A percentile compares a stretch with the other conserved stretches of the same genome.
Conservation (phyloP, 2,797 vertebrate species). For the Clarias fuscus region DNA sequence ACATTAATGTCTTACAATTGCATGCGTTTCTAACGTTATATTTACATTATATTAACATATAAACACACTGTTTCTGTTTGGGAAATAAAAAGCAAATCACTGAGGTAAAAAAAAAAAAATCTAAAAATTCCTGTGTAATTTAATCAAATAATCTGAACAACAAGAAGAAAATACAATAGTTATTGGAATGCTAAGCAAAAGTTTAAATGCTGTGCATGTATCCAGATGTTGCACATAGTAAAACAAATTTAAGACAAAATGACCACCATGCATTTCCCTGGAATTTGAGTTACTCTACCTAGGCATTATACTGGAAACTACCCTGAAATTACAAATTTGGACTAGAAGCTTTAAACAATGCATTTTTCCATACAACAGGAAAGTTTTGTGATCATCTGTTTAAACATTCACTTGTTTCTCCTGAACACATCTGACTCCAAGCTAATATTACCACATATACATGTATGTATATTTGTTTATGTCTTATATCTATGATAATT, state of each 20-base stretch:
- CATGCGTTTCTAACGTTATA: neutral
- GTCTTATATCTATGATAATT: neutral
- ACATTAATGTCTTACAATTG: neutral
- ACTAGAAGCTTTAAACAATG: constrained; percentile 6
- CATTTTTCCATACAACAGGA: constrained; percentile 15
- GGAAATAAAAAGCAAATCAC: neutral
- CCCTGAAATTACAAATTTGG: constrained; percentile 32
- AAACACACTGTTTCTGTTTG: neutral
- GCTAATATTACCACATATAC: neutral
- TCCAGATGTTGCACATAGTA: constrained; percentile 37
- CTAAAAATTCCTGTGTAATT: too few species aligned
- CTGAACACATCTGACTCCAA: neutral
- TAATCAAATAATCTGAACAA: neutral
- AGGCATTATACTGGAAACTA: constrained; percentile 42
- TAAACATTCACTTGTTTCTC: neutral
- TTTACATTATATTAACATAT: neutral
- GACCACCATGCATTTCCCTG: constrained; percentile 38
- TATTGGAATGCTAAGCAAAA: neutral
- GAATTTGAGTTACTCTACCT: constrained; percentile 16
- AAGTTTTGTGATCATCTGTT: constrained; percentile 24
- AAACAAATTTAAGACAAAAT: constrained; percentile 38
- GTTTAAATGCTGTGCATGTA: neutral
- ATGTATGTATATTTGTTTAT: neutral
- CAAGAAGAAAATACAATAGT: neutral
- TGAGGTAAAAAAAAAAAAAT: neutral